Conservation (phyloP, 2,888 invertebrate species). For the Nebria brevicollis region DNA sequence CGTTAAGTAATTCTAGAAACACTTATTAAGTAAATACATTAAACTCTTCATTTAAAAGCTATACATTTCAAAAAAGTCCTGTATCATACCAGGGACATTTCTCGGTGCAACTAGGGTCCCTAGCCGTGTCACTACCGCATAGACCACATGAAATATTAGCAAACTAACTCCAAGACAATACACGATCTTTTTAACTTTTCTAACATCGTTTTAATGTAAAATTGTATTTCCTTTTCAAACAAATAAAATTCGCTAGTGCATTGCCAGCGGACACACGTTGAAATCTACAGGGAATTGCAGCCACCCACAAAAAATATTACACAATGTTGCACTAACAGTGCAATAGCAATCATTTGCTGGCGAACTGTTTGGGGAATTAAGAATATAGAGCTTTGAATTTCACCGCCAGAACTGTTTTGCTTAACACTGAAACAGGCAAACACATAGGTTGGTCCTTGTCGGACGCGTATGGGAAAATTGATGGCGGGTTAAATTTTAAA, state of each 20-base stretch:
- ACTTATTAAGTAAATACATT: conserved; percentile 34
- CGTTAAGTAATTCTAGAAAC: conserved; percentile 24
- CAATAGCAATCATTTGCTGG: conserved; percentile 25
- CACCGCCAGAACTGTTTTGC: conserved; percentile 40
- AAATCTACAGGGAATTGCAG: conserved; percentile 38
- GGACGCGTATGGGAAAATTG: conserved; percentile 15
- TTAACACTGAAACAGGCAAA: not conserved
- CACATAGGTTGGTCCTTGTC: conserved; percentile 30
- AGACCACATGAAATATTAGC: conserved; percentile 28
- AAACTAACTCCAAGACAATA: conserved; percentile 9
- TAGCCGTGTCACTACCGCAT: not conserved
- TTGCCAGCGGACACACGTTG: conserved; percentile 48
- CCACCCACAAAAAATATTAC: conserved; percentile 23
- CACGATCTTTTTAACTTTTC: conserved; percentile 37
- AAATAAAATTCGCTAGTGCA: conserved; percentile 50
- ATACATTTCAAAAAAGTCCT: conserved; percentile 5
- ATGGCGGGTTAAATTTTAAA: conserved; percentile 45
- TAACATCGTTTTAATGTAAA: conserved; percentile 50
- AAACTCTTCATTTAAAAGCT: conserved; percentile 22
- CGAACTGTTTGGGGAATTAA: conserved; percentile 45
- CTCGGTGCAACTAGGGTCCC: not conserved
- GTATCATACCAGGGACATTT: not conserved
- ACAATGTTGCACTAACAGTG: not conserved
- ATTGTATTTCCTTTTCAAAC: conserved; percentile 50
- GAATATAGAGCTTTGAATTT: conserved; percentile 46